Base-by-base conservation (phyloP, 2,113 vertebrate genomes). In the Circaetus gallicus region DNA sequence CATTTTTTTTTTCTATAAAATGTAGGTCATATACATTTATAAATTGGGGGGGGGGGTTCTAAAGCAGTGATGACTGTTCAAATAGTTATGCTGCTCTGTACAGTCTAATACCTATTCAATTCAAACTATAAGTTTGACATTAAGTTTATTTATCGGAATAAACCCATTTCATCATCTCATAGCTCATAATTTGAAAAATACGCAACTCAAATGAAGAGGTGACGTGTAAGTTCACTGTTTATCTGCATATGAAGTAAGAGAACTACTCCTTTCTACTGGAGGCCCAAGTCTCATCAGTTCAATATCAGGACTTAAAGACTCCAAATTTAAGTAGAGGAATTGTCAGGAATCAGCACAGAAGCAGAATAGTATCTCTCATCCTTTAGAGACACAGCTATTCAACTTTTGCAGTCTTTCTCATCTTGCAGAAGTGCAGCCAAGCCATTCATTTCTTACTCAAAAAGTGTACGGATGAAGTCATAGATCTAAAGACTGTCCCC, bases 11-110 rank as follows among this genome's bases (percentile, higher is more conserved):
- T 94, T 96, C 94, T 98, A 98, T 98, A 98, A 98, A 98, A 98
- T 97, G 98, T 98, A 98, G 97, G 98, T 98, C 96, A 98, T 98
- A 97, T 98, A 98, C 98, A 98, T 97, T 97, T 98, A 98, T 97
- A 98, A 98, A 98, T 95, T 77, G 93, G 97, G 96, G 91, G 82
- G 59, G 82, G 90, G 77, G 59, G n/a, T 79, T 97, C 97, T 98
- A 98, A 98, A 98, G 98, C 97, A 97, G 96, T 98, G 96, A 96
- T 74, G 95, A 97, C 91, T 97, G 95, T 98, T 97, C 98, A 98
- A 97, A 98, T 96, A 97, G 95, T 95, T 97, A 96, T 38, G 97
- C 96, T 98, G 97, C 97, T 98, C 97, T 98, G 98, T 98, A 98
- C 97, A 98, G 94, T 97, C 96, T 96, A 97, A 77, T 94, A 96